phyloP scores from a whole-genome alignment of 2,888 invertebrate species.

The Acanthococcus lagerstroemiae region DNA sequence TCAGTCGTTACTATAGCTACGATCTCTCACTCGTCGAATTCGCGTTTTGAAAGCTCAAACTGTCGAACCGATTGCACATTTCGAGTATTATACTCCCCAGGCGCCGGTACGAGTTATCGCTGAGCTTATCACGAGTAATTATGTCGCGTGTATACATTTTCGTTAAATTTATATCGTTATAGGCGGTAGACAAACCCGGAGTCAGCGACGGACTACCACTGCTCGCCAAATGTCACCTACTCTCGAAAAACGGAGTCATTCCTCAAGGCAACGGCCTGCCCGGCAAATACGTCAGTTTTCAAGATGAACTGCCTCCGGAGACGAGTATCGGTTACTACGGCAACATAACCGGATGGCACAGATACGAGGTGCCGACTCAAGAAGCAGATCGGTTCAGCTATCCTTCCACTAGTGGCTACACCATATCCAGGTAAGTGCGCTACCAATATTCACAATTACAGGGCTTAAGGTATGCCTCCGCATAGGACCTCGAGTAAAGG shows the following conservation, averaged over 20 bases:
- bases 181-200: conserved; percentile 15
- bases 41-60: no score
- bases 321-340: conserved; percentile 16
- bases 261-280: neutral
- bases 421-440: conserved; percentile 3
- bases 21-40: no score
- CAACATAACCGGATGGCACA: conserved; percentile 21
- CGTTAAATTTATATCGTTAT: no score
- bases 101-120: no score
- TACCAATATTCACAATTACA: no score
- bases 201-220: conserved; percentile 8
- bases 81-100: no score
- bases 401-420: neutral
- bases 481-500: no score
- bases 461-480: no score
- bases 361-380: conserved; percentile 3
- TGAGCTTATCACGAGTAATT: no score
- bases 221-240: conserved; percentile 18
- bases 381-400: neutral
- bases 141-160: no score
- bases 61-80: no score
- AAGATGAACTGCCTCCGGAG: conserved; percentile 17
- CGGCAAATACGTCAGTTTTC: conserved; percentile 6
- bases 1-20: no score
- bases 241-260: conserved; percentile 12